Base-by-base conservation (phyloP, 1,140 invertebrate species). In the Panulirus ornatus region DNA sequence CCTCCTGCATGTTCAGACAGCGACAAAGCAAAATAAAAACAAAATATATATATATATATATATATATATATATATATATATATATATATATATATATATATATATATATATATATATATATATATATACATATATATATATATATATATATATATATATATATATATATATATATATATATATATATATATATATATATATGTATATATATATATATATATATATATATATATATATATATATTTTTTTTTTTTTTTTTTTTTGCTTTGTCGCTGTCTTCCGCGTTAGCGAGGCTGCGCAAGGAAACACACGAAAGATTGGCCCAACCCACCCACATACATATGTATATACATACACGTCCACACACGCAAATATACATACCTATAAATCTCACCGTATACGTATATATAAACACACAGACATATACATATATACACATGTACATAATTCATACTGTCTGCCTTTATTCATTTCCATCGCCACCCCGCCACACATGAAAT, bases 11-110 rank as follows among this genome's bases (percentile, higher is more conserved):
- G n/a, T n/a, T n/a, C n/a, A n/a, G n/a, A n/a, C n/a, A n/a, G n/a
- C n/a, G n/a, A n/a, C n/a, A n/a, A n/a, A n/a, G n/a, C n/a, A n/a
- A n/a, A n/a, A n/a, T n/a, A n/a, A n/a, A n/a, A n/a, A n/a, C n/a
- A n/a, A n/a, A n/a, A n/a, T n/a, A n/a, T n/a, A n/a, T n/a, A 78
- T 78, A 78, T 78, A 78, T 71, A 75, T 2, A 75, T 30, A 75
- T 2, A 75, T 36, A 36, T 36, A 75, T 36, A 75, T 30, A 8
- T 30, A 75, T 38, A 36, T 27, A 75, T 38, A 75, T 34, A 2
- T 14, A 75, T 75, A 36, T 75, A 27, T 38, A 34, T 0, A 34
- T 27, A 75, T 75, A 75, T 27, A 75, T 75, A 30, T 27, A 75
- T 44, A 75, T 8, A 75, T 75, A 30, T 5, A 73, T 34, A 73